phyloP scores from a whole-genome alignment of 2,797 vertebrate species.

The Halcyon badia region DNA sequence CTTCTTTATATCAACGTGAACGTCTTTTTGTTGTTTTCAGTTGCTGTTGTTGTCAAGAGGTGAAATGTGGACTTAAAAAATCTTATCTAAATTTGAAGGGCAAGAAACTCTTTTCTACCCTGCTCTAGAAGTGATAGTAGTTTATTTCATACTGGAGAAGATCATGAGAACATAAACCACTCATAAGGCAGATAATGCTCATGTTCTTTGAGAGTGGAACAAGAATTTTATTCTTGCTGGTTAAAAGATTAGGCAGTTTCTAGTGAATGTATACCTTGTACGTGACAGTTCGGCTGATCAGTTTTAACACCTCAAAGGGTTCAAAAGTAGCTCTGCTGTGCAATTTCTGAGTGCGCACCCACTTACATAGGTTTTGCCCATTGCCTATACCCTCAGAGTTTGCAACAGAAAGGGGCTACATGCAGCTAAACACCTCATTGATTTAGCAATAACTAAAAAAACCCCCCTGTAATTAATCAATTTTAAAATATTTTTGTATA shows the following conservation, averaged over 20 bases:
- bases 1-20: neutral
- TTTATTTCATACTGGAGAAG: rapidly evolving
- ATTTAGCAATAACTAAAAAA: neutral
- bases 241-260: neutral
- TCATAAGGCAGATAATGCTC: neutral
- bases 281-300: neutral
- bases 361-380: neutral
- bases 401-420: neutral
- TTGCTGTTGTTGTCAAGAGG: neutral
- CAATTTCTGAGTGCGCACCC: neutral
- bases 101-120: neutral
- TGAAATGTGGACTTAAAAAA: neutral
- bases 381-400: neutral
- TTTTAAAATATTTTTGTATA: neutral
- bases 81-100: neutral
- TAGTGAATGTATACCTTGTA: rapidly evolving
- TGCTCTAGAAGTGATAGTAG: neutral
- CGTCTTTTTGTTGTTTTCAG: neutral
- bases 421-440: neutral
- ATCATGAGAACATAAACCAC: neutral
- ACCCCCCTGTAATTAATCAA: rapidly evolving
- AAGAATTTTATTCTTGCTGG: neutral
- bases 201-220: neutral
- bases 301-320: neutral
- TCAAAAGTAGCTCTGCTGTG: neutral